Percentiles rank a stretch among this genome's conserved stretches.
These are phyloP conservation scores for Dipodomys stephensi DNA, from an alignment of 2,113 vertebrate genomes.

Conservation along the genomic window DNA sequence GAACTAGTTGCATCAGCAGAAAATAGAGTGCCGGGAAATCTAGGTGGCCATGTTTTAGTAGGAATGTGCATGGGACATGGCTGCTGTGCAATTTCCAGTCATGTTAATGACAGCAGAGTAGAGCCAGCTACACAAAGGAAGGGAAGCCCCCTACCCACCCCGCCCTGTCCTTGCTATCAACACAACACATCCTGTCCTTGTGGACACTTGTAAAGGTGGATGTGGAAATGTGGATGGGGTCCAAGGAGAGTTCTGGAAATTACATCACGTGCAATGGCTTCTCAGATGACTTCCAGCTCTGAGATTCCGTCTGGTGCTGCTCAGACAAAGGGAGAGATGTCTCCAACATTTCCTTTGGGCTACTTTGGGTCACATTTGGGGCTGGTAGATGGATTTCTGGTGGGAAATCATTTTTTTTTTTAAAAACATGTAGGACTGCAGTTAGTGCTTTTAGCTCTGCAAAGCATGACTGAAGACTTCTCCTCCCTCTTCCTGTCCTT, in stretches of 20 bases:
- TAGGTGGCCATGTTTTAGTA: neutral
- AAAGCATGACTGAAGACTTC: neutral
- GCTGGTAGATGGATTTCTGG: neutral
- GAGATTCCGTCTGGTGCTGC: neutral
- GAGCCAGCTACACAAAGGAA: neutral
- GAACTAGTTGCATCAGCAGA: neutral
- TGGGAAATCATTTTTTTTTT: neutral
- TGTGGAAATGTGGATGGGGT: neutral
- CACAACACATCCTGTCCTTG: neutral
- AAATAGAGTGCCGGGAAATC: neutral
- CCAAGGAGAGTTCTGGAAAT: neutral
- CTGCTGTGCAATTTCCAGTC: too few species aligned
- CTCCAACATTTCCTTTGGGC: neutral
- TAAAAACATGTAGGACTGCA: neutral
- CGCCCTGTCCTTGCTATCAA: neutral
- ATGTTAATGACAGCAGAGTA: too few species aligned
- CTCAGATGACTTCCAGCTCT: too few species aligned
- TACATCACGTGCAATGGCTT: neutral
- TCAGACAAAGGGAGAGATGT: neutral
- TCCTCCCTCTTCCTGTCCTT: neutral
- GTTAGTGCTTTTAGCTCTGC: neutral
- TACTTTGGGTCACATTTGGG: neutral
- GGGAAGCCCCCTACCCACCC: neutral
- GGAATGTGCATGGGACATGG: fast-evolving
- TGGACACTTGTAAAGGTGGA: neutral